phyloP scores from a whole-genome alignment of 2,113 vertebrate species.

The Gracilinanus agilis region DNA sequence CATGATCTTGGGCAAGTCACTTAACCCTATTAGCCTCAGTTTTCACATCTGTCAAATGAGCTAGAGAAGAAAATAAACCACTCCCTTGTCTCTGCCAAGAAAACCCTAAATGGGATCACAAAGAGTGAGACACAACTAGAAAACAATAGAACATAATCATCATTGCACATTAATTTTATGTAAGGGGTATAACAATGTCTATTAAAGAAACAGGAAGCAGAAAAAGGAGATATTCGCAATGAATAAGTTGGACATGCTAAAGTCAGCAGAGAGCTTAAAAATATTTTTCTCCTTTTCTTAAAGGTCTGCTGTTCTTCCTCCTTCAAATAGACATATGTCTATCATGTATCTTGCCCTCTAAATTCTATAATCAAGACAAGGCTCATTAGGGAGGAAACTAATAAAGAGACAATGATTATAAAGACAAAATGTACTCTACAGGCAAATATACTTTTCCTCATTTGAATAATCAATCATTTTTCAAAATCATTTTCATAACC shows the following conservation, averaged over 20 bases:
- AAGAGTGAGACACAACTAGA: too few relatives aligned
- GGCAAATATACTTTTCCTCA: constrained; percentile 77
- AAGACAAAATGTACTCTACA: constrained; percentile 77
- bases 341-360: constrained; percentile 67
- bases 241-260: constrained; percentile 28
- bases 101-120: too few relatives aligned
- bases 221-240: neutral
- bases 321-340: constrained; percentile 58
- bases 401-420: constrained; percentile 80
- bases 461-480: constrained; percentile 80
- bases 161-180: neutral
- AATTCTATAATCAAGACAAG: constrained; percentile 72
- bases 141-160: neutral
- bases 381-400: constrained; percentile 73
- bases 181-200: neutral
- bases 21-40: too few relatives aligned
- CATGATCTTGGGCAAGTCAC: too few relatives aligned
- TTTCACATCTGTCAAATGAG: too few relatives aligned
- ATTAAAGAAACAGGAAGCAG: neutral
- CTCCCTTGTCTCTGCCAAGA: too few relatives aligned
- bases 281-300: constrained; percentile 48
- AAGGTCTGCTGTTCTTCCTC: constrained; percentile 55
- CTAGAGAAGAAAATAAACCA: too few relatives aligned
- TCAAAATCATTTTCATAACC: constrained; percentile 76
- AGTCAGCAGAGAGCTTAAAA: neutral